A percentile compares a stretch with the other conserved stretches of the same genome.
phyloP scores from a whole-genome alignment of 2,797 vertebrate species.

The Atherinosoma microstoma region DNA sequence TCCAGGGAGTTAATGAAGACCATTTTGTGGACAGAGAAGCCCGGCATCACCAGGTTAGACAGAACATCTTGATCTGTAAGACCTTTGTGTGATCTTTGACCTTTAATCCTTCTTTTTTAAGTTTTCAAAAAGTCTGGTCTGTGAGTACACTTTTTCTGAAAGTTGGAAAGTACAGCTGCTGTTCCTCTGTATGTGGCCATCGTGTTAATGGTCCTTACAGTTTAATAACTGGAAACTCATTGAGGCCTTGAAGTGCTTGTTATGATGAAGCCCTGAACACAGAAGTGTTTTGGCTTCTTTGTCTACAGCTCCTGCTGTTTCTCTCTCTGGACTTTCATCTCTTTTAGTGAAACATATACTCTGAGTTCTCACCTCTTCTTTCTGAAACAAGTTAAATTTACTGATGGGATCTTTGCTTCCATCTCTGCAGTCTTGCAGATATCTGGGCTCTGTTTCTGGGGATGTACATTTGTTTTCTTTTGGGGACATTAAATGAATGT shows the following conservation, averaged over 20 bases:
- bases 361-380: background rate
- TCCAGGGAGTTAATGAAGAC: slow-evolving; percentile 76
- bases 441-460: background rate
- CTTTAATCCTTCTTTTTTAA: background rate
- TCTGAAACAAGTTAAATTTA: background rate
- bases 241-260: slow-evolving; percentile 22
- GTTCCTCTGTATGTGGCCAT: slow-evolving; percentile 24
- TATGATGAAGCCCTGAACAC: slow-evolving; percentile 33
- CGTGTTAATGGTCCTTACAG: slow-evolving; percentile 43
- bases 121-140: background rate
- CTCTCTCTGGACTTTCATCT: slow-evolving; percentile 5
- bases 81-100: background rate
- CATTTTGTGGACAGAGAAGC: slow-evolving; percentile 89
- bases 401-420: no score
- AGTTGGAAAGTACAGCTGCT: slow-evolving; percentile 15
- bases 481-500: background rate
- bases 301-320: background rate
- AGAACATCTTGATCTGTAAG: background rate
- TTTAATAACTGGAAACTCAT: slow-evolving; percentile 56
- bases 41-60: slow-evolving; percentile 87
- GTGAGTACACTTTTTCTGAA: slow-evolving; percentile 8
- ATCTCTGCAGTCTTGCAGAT: background rate
- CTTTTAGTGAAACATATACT: background rate
- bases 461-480: background rate
- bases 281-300: slow-evolving; percentile 21